A percentile compares a stretch with the other conserved stretches of the same genome.
phyloP scores from a whole-genome alignment of 2,888 invertebrate species.

The Cordylochernes scorpioides region DNA sequence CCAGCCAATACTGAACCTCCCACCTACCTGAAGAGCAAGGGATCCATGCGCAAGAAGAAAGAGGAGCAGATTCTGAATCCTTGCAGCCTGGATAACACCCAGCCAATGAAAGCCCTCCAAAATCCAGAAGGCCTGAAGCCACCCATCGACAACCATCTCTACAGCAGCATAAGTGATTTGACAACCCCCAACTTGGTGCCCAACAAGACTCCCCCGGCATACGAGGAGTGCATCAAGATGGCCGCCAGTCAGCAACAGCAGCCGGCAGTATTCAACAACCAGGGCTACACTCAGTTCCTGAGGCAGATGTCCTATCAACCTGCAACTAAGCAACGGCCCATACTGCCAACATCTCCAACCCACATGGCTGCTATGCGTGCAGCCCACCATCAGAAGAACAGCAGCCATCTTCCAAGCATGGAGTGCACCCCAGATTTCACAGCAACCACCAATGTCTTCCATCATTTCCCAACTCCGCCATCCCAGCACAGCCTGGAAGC shows the following conservation, averaged over 20 bases:
- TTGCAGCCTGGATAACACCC: conserved; percentile 9
- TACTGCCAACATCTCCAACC: conserved; percentile 74
- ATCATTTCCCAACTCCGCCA: conserved; percentile 50
- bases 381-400: conserved; percentile 42
- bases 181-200: conserved; percentile 9
- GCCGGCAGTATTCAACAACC: conserved; percentile 14
- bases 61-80: no score
- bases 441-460: conserved; percentile 11
- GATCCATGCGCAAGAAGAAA: conserved; percentile 42
- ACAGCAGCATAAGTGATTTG: conserved; percentile 24
- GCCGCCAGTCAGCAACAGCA: not conserved
- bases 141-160: conserved; percentile 36
- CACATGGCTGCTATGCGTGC: conserved; percentile 81
- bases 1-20: no score
- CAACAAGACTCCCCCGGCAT: conserved; percentile 44
- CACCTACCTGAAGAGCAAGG: conserved; percentile 8
- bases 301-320: conserved; percentile 9
- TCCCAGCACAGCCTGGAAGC: conserved; percentile 43
- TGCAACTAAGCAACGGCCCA: conserved; percentile 51
- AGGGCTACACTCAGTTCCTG: conserved; percentile 14
- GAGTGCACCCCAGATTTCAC: no score
- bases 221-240: conserved; percentile 56
- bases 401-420: conserved; percentile 18
- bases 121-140: conserved; percentile 37
- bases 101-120: conserved; percentile 30